phyloP scores from a whole-genome alignment of 2,113 vertebrate genomes.

The Gila orcuttii region DNA sequence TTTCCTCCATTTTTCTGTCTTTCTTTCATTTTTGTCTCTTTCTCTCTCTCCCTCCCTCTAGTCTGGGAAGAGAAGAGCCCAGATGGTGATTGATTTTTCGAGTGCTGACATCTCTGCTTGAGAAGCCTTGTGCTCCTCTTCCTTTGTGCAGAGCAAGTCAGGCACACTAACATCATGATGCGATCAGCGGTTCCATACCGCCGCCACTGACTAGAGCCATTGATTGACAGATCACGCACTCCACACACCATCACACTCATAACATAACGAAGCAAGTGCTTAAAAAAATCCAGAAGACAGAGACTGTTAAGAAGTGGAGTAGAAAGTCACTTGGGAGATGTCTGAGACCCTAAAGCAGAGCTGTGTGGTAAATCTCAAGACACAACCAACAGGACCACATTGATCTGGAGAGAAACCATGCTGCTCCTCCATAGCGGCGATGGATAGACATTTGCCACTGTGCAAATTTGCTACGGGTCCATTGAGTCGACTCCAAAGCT shows the following conservation, averaged over 20 bases:
- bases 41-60: constrained; percentile 59
- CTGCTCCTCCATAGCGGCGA: constrained; percentile 56
- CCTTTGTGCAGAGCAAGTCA: constrained; percentile 98
- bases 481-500: constrained; percentile 89
- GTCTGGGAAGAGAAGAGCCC: constrained; percentile 92
- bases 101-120: constrained; percentile 98
- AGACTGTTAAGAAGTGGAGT: constrained; percentile 13
- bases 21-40: background rate
- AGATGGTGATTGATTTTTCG: constrained; percentile 99
- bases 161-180: constrained; percentile 96
- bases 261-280: constrained; percentile 49
- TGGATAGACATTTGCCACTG: constrained; percentile 74
- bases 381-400: constrained; percentile 12
- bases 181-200: constrained; percentile 88
- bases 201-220: constrained; percentile 84
- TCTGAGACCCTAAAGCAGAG: constrained; percentile 8
- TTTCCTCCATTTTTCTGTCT: constrained; percentile 23
- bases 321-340: constrained; percentile 5
- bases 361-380: constrained; percentile 41
- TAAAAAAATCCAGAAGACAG: constrained; percentile 34
- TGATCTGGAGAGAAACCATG: constrained; percentile 36
- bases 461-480: constrained; percentile 86
- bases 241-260: constrained; percentile 65
- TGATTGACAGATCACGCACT: constrained; percentile 87
- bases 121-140: constrained; percentile 81